Evolutionary conservation across 2,113 vertebrate species (phyloP).

Genomic region (Xenus cinereus): DNA sequence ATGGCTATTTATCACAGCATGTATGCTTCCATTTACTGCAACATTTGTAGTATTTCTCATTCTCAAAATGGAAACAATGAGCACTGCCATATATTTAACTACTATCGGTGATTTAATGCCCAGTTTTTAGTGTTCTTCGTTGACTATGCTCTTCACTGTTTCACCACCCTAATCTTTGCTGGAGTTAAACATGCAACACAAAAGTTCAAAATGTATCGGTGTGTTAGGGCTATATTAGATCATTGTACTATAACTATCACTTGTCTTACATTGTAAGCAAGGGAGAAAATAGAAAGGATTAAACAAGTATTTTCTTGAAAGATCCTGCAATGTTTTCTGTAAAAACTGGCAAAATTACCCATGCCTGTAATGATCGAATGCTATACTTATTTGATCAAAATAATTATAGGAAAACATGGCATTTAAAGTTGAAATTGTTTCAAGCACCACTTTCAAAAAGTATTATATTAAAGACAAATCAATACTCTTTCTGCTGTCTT

Average conservation of each 20-base stretch:
- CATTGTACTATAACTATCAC: neutral
- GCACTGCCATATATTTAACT: neutral
- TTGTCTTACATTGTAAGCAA: neutral
- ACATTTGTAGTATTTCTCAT: neutral
- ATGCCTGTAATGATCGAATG: constrained; percentile 45
- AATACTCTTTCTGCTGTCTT: constrained; percentile 56
- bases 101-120: neutral
- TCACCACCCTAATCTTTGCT: neutral
- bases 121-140: neutral
- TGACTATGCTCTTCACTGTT: neutral
- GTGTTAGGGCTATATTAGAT: neutral
- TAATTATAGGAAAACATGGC: constrained; percentile 69
- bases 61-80: neutral
- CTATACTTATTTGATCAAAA: constrained; percentile 67
- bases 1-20: constrained; percentile 1
- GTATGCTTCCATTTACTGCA: neutral
- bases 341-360: constrained; percentile 55
- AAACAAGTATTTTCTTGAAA: constrained; percentile 63
- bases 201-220: neutral
- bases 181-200: neutral
- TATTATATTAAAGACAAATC: constrained; percentile 64
- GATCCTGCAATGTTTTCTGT: constrained; percentile 40
- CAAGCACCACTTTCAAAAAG: constrained; percentile 60
- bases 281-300: constrained; percentile 47
- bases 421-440: constrained; percentile 66